Conservation (phyloP, 2,888 invertebrate species). For the Tinea pellionella region DNA sequence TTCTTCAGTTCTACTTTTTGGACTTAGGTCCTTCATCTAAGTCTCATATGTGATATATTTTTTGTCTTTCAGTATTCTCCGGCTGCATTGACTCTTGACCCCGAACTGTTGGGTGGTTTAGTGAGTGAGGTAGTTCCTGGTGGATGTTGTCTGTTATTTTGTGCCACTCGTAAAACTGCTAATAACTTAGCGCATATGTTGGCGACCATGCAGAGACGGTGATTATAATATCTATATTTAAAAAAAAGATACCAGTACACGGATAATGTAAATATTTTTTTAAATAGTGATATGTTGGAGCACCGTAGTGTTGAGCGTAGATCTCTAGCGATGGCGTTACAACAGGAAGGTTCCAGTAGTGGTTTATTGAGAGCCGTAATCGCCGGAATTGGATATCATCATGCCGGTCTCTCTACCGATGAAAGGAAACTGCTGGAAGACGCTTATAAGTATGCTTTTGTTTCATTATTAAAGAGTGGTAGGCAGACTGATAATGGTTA, state of each 20-base stretch:
- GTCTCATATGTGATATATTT: background rate
- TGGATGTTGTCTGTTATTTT: conserved; percentile 89
- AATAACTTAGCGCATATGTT: conserved; percentile 88
- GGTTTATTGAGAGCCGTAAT: conserved; percentile 75
- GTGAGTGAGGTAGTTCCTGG: conserved; percentile 84
- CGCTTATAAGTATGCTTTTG: conserved; percentile 67
- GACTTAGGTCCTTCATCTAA: too few relatives aligned
- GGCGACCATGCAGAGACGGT: conserved; percentile 68
- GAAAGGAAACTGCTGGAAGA: conserved; percentile 89
- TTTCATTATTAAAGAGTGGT: too few relatives aligned
- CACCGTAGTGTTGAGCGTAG: conserved; percentile 32
- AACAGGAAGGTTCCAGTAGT: conserved; percentile 75
- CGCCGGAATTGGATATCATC: conserved; percentile 93
- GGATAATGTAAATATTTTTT: background rate
- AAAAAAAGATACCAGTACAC: too few relatives aligned
- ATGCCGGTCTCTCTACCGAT: conserved; percentile 89
- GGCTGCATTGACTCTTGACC: conserved; percentile 73
- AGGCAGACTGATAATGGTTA: too few relatives aligned
- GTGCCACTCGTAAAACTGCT: conserved; percentile 91
- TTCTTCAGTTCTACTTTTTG: too few relatives aligned
- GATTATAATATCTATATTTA: conserved; percentile 29
- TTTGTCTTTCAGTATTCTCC: conserved; percentile 19
- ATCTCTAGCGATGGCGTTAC: conserved; percentile 58
- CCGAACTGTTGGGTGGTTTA: conserved; percentile 83
- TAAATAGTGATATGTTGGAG: conserved; percentile 23